These are phyloP conservation scores for Synergus umbraculus DNA, from an alignment of 2,888 invertebrate species.

Conservation along the genomic window DNA sequence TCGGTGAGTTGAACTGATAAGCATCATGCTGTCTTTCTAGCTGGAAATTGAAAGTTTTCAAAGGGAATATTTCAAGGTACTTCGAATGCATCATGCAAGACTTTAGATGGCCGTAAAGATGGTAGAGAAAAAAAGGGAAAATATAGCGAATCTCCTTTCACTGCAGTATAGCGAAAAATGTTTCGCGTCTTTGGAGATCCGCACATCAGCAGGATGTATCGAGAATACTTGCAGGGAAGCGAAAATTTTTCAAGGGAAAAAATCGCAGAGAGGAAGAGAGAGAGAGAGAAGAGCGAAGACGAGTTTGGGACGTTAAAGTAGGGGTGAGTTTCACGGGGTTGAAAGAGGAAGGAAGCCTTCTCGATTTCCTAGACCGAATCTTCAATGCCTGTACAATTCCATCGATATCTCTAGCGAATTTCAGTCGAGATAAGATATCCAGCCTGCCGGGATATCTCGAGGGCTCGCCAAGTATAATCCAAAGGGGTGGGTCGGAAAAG, in stretches of 20 bases:
- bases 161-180: slow-evolving; percentile 30
- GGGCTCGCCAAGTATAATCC: slow-evolving; percentile 42
- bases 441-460: slow-evolving; percentile 45
- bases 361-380: slow-evolving; percentile 53
- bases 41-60: background rate
- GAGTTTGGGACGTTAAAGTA: slow-evolving; percentile 21
- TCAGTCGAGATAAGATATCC: slow-evolving; percentile 35
- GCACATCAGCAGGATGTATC: slow-evolving; percentile 55
- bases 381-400: slow-evolving; percentile 50
- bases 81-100: background rate
- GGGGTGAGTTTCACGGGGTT: slow-evolving; percentile 23
- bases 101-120: background rate
- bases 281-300: slow-evolving; percentile 25
- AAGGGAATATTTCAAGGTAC: background rate
- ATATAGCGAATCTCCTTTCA: background rate
- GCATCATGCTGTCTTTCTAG: background rate
- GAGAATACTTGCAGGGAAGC: slow-evolving; percentile 53
- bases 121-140: background rate
- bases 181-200: slow-evolving; percentile 26
- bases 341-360: slow-evolving; percentile 48
- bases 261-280: slow-evolving; percentile 44
- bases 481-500: slow-evolving; percentile 44
- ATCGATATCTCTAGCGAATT: slow-evolving; percentile 37
- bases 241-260: slow-evolving; percentile 52
- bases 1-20: background rate